Evolutionary conservation across 2,888 invertebrate genomes (phyloP).

Genomic region (Slavum lentiscoides): DNA sequence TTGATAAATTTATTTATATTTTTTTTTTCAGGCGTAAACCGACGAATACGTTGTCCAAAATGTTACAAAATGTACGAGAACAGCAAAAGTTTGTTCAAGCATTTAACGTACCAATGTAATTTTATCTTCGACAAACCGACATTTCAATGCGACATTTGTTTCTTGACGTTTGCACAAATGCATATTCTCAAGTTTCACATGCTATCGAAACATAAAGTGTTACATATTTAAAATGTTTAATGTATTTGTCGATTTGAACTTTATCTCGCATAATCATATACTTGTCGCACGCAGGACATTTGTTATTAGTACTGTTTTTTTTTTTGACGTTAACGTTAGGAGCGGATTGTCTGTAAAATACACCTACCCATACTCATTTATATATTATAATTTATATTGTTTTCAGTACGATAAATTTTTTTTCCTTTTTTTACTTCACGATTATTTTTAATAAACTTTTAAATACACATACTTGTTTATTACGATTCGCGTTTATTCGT

Average conservation of each 20-base stretch:
- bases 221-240: background rate
- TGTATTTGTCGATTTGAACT: background rate
- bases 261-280: no score
- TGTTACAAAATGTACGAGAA: background rate
- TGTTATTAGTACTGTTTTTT: no score
- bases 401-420: no score
- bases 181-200: conserved; percentile 17
- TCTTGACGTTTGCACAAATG: conserved; percentile 55
- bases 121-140: conserved; percentile 62
- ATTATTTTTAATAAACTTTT: no score
- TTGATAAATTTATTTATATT: conserved; percentile 3
- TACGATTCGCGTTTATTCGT: no score
- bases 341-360: no score
- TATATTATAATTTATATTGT: no score
- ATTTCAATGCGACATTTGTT: conserved; percentile 65
- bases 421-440: no score
- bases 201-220: conserved; percentile 33
- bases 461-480: no score
- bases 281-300: no score
- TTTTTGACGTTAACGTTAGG: no score
- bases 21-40: conserved; percentile 20
- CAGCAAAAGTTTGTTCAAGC: conserved; percentile 56
- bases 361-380: no score
- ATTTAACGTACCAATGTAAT: conserved; percentile 62
- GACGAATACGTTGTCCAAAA: conserved; percentile 12